A percentile compares a stretch with the other conserved stretches of the same genome.
phyloP scores from a whole-genome alignment of 1,140 invertebrate genomes.

The Eciton burchellii region DNA sequence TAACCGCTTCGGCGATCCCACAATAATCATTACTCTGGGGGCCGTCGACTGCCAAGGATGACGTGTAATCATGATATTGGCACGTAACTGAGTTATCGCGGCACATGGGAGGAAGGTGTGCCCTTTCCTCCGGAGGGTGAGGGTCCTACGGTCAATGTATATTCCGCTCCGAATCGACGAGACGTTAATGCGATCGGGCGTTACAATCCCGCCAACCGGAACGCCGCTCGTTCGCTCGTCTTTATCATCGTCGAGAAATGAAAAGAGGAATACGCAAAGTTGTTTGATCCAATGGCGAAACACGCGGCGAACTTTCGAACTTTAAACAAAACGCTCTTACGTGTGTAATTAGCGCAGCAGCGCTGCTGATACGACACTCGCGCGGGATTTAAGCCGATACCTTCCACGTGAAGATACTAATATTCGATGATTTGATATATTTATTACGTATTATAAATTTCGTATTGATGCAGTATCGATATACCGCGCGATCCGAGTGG shows the following conservation, averaged over 20 bases:
- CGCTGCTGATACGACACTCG: no score
- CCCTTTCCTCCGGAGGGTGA: slow-evolving; percentile 64
- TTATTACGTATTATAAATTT: slow-evolving; percentile 19
- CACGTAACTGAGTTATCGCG: slow-evolving; percentile 73
- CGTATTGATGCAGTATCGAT: background rate
- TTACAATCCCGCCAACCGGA: slow-evolving; percentile 36
- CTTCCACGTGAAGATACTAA: background rate
- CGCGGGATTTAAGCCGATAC: background rate
- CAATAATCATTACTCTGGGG: slow-evolving; percentile 68
- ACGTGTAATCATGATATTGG: slow-evolving; percentile 76
- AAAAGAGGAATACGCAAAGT: background rate
- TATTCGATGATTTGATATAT: background rate
- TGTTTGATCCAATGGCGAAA: background rate
- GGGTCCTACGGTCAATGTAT: slow-evolving; percentile 44
- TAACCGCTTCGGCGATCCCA: slow-evolving; percentile 47
- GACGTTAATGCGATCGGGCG: slow-evolving; percentile 47
- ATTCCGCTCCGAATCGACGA: slow-evolving; percentile 58
- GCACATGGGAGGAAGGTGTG: slow-evolving; percentile 20
- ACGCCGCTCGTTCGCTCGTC: background rate
- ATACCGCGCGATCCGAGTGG: background rate
- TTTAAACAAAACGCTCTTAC: background rate
- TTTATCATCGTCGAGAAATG: background rate
- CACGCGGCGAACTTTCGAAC: background rate
- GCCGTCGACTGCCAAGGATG: slow-evolving; percentile 72
- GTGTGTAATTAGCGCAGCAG: background rate